A percentile compares a stretch with the other conserved stretches of the same genome.
These are phyloP conservation scores for Halcyon badia DNA, from an alignment of 2,797 vertebrate genomes.

Conservation along the genomic window DNA sequence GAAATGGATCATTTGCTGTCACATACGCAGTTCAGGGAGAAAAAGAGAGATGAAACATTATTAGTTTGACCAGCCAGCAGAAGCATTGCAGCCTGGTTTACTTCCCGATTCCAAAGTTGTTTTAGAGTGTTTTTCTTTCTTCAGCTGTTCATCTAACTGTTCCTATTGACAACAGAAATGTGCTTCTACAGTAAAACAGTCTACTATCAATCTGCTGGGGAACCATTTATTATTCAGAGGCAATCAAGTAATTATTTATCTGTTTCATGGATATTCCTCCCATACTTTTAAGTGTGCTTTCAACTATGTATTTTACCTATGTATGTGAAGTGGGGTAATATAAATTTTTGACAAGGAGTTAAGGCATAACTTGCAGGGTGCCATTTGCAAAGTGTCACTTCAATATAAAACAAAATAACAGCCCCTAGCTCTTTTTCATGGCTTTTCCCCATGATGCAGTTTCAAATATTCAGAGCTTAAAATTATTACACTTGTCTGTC, in stretches of 20 bases:
- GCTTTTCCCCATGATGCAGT: neutral
- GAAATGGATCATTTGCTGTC: constrained; percentile 2
- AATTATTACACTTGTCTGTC: neutral
- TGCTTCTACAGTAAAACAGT: neutral
- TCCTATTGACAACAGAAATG: neutral
- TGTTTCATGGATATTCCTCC: neutral
- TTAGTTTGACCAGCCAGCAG: neutral
- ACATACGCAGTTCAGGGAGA: neutral
- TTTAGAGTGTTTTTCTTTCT: neutral
- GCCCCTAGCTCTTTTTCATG: constrained; percentile 10
- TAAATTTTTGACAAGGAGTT: constrained; percentile 39
- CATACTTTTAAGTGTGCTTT: constrained; percentile 32
- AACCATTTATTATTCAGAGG: neutral
- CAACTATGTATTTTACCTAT: neutral
- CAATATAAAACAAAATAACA: constrained; percentile 35
- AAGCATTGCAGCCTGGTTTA: neutral
- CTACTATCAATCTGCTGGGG: neutral
- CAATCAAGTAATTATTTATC: constrained; percentile 30
- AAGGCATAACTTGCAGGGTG: constrained; percentile 34
- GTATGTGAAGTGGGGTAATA: neutral
- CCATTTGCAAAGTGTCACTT: constrained; percentile 50
- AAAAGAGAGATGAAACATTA: neutral
- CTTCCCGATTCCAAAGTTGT: constrained; percentile 11
- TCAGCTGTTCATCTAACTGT: neutral
- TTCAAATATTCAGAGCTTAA: neutral